Base-by-base conservation (phyloP, 2,797 vertebrate species). In the Leptatherina wallacei region DNA sequence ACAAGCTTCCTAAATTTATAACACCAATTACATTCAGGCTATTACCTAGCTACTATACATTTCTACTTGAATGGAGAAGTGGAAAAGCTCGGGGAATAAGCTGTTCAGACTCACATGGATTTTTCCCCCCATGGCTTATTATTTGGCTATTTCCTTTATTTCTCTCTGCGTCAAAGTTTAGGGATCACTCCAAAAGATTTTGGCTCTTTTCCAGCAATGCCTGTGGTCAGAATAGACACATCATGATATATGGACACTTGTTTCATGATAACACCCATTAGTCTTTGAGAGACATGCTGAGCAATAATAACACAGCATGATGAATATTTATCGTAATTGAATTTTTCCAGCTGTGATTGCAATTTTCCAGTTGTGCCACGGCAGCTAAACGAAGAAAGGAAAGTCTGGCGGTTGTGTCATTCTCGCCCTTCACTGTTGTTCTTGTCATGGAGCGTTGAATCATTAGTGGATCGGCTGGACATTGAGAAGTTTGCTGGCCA, bases 401-500 rank as follows among this genome's bases (percentile, higher is more conserved):
- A 60, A 13, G 2, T n/a, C 8, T 10, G 60, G 58, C 9, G 8
- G 36, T 38, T 35, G 67, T 35, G 18, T 58, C 49, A 55, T 44
- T 55, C 51, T 42, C 35, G 55, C n/a, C 40, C 71, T 61, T 75
- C 38, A 2, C 59, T 70, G 71, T 38, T 54, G 22, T 77, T 78
- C 49, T 62, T 52, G 47, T 77, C 55, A 38, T 9, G 2, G 27
- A 38, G 35, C 52, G 69, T 59, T 67, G 77, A 84, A 47, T 71
- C 72, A 77, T 84, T 64, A 61, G 49, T 59, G 65, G 73, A 68
- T 83, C 72, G 86, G 24, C 51, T 24, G 61, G 73, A 82, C 69
- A 72, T 75, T 80, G 54, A 75, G 54, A 68, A 55, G 22, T 74
- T 67, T 73, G 61, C 44, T 66, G 73, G 75, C 63, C 24, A 38